phyloP scores from a whole-genome alignment of 1,140 invertebrate species.

The Acromyrmex heyeri region DNA sequence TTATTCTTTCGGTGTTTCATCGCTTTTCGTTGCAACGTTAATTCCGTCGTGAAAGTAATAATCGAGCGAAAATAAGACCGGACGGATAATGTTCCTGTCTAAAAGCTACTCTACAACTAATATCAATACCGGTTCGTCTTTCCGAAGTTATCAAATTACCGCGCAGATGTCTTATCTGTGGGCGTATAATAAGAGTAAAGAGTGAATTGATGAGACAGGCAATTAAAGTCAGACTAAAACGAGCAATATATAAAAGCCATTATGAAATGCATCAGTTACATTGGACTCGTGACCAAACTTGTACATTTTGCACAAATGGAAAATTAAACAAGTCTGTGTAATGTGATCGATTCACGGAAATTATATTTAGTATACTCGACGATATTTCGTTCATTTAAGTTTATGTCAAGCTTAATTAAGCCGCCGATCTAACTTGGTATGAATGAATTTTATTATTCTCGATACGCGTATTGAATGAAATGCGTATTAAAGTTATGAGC shows the following conservation, averaged over 20 bases:
- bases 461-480: conserved; percentile 52
- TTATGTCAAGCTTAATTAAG: conserved; percentile 25
- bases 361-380: conserved; percentile 26
- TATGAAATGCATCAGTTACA: conserved; percentile 3
- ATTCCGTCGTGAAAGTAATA: neutral
- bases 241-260: conserved; percentile 9
- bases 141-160: conserved; percentile 37
- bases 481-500: conserved; percentile 35
- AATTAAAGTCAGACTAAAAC: conserved; percentile 31
- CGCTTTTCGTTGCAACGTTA: neutral
- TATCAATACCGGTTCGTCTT: conserved; percentile 27
- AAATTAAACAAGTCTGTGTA: conserved; percentile 2
- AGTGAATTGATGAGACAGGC: conserved; percentile 13
- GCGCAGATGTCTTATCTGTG: conserved; percentile 24
- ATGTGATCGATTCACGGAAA: conserved; percentile 29
- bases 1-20: conserved; percentile 15
- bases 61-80: neutral
- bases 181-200: conserved; percentile 1
- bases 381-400: conserved; percentile 31
- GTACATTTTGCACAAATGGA: conserved; percentile 5
- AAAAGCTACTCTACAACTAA: conserved; percentile 2
- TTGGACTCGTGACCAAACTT: neutral
- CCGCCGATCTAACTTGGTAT: neutral
- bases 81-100: neutral
- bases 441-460: conserved; percentile 50